Evolutionary conservation across 2,113 vertebrate genomes (phyloP), one percentile per base, ranked within the genome.

Genomic region (Carollia perspicillata): DNA sequence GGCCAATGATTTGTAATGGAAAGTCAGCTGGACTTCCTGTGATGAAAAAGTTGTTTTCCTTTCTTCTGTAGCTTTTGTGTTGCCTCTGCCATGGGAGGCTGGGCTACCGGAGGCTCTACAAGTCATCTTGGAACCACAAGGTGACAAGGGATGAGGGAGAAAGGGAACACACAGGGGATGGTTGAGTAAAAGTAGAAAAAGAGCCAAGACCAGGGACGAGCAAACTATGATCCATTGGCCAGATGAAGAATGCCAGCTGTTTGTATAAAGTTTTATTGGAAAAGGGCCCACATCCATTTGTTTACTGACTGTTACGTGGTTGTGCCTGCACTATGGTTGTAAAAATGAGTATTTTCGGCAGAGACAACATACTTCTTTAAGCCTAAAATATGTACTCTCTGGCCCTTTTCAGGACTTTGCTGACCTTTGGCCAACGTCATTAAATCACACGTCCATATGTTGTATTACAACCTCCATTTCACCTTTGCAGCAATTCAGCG

Each of bases 401-500:
- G n/a, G 20, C 10, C 22, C 2, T 89, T 91, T 58, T 42, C 6
- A 37, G 37, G 80, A 69, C 3, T 47, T 28, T 71, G 11, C 68
- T 58, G 77, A 58, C 12, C 4, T 23, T 5, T 13, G 35, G 14
- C 26, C 23, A 22, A 23, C 11, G 44, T 40, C 23, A 40, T 47
- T 58, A 58, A 65, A 47, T 65, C 74, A 12, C 44, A 17, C 12
- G 7, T 14, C n/a, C n/a, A 17, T 13, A 44, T 1, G 12, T 28
- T 42, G 83, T 35, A 26, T 4, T 11, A 10, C 9, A 6, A 9
- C 35, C 23, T 53, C 23, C 13, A 3, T 2, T 26, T 78, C 20
- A 69, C 44, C 49, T 55, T 2, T 4, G 11, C 0, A 58, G 51
- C 23, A 13, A 14, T 37, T 55, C 5, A 20, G 3, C 0, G 4